Evolutionary conservation across 2,797 vertebrate species (phyloP).

Genomic region (Myotis daubentonii): DNA sequence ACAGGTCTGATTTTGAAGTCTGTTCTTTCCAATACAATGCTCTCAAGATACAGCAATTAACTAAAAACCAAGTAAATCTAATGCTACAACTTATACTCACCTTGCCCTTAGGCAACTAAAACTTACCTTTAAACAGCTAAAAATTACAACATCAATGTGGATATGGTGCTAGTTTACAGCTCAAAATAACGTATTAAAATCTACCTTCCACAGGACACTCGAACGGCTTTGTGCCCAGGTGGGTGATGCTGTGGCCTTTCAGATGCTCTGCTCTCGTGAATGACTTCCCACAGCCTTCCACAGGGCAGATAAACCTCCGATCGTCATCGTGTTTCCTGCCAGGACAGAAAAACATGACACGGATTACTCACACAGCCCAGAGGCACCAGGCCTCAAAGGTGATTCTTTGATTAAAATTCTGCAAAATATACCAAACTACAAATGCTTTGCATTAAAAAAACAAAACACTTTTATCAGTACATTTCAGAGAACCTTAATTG

Average conservation of each 20-base stretch:
- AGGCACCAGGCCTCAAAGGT: background rate
- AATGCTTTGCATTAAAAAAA: background rate
- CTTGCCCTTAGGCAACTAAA: background rate
- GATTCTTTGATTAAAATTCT: background rate
- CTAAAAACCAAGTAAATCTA: background rate
- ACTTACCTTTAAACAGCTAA: background rate
- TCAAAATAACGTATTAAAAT: background rate
- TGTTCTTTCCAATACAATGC: background rate
- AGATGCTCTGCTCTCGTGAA: slow-evolving; percentile 98
- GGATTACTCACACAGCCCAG: background rate
- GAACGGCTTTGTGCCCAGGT: slow-evolving; percentile 98
- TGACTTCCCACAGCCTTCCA: slow-evolving; percentile 98
- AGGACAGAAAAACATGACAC: background rate
- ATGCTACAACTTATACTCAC: background rate
- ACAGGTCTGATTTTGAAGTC: background rate
- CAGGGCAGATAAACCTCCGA: slow-evolving; percentile 94
- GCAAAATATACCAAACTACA: background rate
- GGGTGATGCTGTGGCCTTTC: slow-evolving; percentile 98
- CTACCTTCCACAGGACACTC: slow-evolving; percentile 96
- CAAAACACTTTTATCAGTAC: background rate
- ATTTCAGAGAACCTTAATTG: background rate
- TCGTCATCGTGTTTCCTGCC: slow-evolving; percentile 97
- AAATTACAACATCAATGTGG: background rate
- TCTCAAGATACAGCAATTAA: background rate
- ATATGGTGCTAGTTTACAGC: background rate